Conservation (phyloP, 2,797 vertebrate species). For the Coregonus sp. region DNA sequence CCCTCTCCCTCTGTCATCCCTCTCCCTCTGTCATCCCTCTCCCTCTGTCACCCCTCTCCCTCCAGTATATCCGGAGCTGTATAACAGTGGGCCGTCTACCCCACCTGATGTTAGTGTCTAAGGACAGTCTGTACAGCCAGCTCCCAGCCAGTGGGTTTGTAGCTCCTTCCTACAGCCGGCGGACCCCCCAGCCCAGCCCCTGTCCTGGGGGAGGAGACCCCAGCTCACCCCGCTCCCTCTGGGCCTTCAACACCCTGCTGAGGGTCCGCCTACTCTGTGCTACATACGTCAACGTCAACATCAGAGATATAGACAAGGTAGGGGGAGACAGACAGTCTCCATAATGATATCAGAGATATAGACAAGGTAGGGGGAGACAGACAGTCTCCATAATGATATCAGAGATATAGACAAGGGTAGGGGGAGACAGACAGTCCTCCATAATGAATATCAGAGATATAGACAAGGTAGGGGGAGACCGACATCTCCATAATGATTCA, state of each 20-base stretch:
- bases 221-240: conserved; percentile 70
- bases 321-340: background rate
- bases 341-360: background rate
- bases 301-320: conserved; percentile 61
- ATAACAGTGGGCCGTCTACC: conserved; percentile 77
- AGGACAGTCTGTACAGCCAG: conserved; percentile 81
- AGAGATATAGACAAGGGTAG: too few relatives aligned
- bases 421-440: too few relatives aligned
- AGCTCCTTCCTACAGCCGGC: conserved; percentile 79
- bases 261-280: conserved; percentile 77
- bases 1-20: too few relatives aligned
- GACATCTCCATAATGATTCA: too few relatives aligned
- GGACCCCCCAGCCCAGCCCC: conserved; percentile 78
- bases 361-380: too few relatives aligned
- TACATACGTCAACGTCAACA: conserved; percentile 83
- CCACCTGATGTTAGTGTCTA: conserved; percentile 83
- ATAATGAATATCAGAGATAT: too few relatives aligned
- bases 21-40: too few relatives aligned
- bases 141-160: conserved; percentile 77
- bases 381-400: too few relatives aligned
- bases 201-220: conserved; percentile 70
- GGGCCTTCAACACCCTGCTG: conserved; percentile 78
- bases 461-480: too few relatives aligned
- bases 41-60: too few relatives aligned
- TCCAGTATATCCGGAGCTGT: conserved; percentile 68